These are phyloP conservation scores for Euwallacea fornicatus DNA, from an alignment of 1,140 invertebrate genomes.

Conservation along the genomic window DNA sequence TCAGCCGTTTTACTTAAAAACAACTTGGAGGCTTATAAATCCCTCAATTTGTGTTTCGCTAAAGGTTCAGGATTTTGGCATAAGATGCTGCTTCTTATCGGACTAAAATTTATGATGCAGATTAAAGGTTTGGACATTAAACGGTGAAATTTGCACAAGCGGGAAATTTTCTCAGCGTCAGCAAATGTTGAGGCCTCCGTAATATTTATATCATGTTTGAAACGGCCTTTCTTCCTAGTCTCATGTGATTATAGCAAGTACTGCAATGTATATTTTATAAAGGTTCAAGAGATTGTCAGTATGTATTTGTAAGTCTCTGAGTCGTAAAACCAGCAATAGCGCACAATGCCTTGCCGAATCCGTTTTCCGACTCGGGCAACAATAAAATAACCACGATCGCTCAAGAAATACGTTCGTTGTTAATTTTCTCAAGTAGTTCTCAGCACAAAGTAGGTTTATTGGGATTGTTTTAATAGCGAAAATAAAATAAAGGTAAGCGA, in stretches of 20 bases:
- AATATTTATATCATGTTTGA: not conserved
- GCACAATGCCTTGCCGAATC: not conserved
- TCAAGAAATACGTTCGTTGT: constrained; percentile 10
- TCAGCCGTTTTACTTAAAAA: constrained; percentile 20
- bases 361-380: constrained; percentile 1
- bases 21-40: constrained; percentile 5
- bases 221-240: too few species aligned
- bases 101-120: not conserved
- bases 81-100: not conserved
- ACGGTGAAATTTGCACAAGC: too few species aligned
- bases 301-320: not conserved
- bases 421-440: constrained; percentile 10
- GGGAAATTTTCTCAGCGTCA: too few species aligned
- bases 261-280: too few species aligned
- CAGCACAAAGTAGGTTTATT: constrained; percentile 6
- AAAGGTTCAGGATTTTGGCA: not conserved
- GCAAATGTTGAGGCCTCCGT: too few species aligned
- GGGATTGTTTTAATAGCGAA: not conserved
- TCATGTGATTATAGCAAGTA: too few species aligned
- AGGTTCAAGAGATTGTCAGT: not conserved
- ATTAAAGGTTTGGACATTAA: not conserved
- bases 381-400: constrained; percentile 4
- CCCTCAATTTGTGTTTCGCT: not conserved
- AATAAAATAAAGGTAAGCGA: not conserved
- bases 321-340: not conserved